phyloP scores from a whole-genome alignment of 2,113 vertebrate genomes.

The Boulengeromyrus knoepffleri region DNA sequence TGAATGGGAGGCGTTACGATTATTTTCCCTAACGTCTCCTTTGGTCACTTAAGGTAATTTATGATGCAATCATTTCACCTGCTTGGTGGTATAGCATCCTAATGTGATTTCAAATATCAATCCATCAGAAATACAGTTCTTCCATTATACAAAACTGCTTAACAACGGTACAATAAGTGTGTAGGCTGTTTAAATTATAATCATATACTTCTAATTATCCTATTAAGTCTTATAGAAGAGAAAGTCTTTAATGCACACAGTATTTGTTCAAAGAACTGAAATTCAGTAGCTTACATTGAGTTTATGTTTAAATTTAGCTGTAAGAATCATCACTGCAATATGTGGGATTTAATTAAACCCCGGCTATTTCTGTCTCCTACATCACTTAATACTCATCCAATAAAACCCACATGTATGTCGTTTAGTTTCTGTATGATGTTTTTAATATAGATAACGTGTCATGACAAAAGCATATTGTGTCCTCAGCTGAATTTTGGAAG shows the following conservation, averaged over 20 bases:
- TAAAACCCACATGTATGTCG: background rate
- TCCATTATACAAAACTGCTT: background rate
- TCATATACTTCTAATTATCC: background rate
- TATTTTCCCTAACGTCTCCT: background rate
- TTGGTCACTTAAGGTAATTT: background rate
- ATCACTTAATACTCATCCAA: background rate
- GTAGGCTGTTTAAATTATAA: background rate
- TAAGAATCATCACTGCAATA: background rate
- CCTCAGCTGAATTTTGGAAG: background rate
- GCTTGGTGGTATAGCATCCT: background rate
- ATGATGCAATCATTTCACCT: background rate
- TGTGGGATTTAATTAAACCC: slow-evolving; percentile 6
- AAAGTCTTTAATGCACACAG: background rate
- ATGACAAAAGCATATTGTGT: background rate
- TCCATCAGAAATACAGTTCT: background rate
- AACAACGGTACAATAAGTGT: background rate
- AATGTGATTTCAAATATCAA: background rate
- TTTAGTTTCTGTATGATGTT: background rate
- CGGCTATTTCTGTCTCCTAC: background rate
- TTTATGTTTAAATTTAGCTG: slow-evolving; percentile 5
- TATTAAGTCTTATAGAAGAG: background rate
- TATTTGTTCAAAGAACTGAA: background rate
- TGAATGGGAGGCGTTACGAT: background rate
- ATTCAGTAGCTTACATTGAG: slow-evolving; percentile 1
- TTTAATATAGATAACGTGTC: background rate